These are phyloP conservation scores for Tetheella fluctuosa DNA, from an alignment of 2,888 invertebrate species.

Conservation along the genomic window DNA sequence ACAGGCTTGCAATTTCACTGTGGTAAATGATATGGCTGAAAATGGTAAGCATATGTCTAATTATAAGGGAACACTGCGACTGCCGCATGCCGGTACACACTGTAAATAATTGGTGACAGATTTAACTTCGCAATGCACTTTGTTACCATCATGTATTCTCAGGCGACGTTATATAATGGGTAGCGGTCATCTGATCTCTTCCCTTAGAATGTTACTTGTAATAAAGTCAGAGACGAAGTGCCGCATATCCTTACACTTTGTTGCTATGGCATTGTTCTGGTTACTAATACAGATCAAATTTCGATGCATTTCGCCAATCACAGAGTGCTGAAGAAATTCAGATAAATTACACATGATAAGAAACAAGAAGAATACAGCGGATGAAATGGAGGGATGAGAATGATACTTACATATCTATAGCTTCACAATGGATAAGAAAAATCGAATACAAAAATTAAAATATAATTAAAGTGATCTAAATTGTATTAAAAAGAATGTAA, in stretches of 20 bases:
- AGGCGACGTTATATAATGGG: not conserved
- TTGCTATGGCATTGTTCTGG: conserved; percentile 40
- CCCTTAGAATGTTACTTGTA: conserved; percentile 28
- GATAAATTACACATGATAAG: not conserved
- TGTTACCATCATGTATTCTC: not conserved
- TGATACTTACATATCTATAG: no score
- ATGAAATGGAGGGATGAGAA: no score
- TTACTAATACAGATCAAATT: conserved; percentile 47
- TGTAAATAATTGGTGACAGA: not conserved
- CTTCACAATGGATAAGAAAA: no score
- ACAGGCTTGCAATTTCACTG: no score
- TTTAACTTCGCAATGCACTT: not conserved
- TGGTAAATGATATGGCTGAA: no score
- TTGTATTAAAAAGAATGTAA: no score
- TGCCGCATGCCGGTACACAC: no score
- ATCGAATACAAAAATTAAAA: no score
- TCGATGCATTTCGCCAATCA: conserved; percentile 31
- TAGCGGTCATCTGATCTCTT: not conserved
- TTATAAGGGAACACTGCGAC: no score
- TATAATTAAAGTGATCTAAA: no score
- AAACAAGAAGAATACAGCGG: no score
- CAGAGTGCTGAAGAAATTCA: conserved; percentile 17
- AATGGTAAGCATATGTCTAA: no score
- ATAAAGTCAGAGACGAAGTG: conserved; percentile 40
- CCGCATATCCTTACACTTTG: conserved; percentile 43